phyloP scores from a whole-genome alignment of 2,888 invertebrate genomes.

The Bellardia pandia region DNA sequence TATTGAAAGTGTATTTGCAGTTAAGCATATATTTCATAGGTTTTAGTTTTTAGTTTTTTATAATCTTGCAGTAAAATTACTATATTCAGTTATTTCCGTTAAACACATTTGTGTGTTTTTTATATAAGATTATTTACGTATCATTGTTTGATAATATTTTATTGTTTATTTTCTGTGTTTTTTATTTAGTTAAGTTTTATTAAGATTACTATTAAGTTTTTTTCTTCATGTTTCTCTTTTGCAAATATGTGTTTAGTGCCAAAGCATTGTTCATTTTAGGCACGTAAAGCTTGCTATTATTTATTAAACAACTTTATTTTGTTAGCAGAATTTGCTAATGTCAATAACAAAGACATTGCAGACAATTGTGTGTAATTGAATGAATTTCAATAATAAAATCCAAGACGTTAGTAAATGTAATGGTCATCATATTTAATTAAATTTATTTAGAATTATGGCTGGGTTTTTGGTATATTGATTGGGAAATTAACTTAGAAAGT shows the following conservation, averaged over 20 bases:
- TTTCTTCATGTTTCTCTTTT: not conserved
- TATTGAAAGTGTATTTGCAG: too few relatives aligned
- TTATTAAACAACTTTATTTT: not conserved
- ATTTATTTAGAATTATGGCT: not conserved
- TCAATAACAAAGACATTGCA: not conserved
- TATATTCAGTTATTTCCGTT: not conserved
- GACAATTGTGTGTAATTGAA: not conserved
- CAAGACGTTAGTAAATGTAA: not conserved
- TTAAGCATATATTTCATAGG: not conserved
- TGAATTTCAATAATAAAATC: not conserved
- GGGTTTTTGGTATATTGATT: too few relatives aligned
- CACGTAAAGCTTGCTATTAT: conserved; percentile 2
- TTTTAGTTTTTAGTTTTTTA: too few relatives aligned
- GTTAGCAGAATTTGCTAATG: not conserved
- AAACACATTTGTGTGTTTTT: not conserved
- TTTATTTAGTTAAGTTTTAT: conserved; percentile 8
- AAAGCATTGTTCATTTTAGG: not conserved
- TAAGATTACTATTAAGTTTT: conserved; percentile 3
- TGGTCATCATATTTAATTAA: not conserved
- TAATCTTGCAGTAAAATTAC: not conserved
- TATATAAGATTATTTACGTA: too few relatives aligned
- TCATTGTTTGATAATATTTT: conserved; percentile 7
- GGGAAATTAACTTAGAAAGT: too few relatives aligned
- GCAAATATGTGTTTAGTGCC: not conserved
- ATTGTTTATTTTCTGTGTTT: not conserved